A percentile compares a stretch with the other conserved stretches of the same genome.
Evolutionary conservation across 1,140 invertebrate genomes (phyloP).

Genomic region (Zaprionus inermis): DNA sequence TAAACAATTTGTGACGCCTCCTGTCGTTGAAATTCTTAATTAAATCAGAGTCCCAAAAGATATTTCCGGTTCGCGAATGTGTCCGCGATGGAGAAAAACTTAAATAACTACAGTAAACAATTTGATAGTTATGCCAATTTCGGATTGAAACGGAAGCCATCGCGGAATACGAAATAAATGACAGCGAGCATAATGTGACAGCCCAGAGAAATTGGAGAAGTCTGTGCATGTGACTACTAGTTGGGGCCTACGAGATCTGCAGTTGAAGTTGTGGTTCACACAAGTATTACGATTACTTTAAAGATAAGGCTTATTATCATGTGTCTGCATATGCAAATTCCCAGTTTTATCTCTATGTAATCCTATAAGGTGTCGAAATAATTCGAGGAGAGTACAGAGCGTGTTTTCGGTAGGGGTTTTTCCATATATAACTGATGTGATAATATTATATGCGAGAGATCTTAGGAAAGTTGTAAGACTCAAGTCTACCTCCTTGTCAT

Average conservation of each 20-base stretch:
- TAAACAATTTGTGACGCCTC: background rate
- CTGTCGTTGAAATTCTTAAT: background rate
- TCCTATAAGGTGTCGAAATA: no score
- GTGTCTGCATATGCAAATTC: background rate
- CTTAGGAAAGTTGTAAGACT: no score
- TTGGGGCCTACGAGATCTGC: background rate
- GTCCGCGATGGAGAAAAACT: background rate
- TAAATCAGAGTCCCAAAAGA: background rate
- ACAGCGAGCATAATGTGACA: background rate
- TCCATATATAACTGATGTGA: no score
- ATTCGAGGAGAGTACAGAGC: no score
- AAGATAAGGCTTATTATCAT: background rate
- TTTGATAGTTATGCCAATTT: conserved; percentile 1
- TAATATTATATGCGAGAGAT: no score
- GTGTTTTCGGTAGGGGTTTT: no score
- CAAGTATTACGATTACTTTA: conserved; percentile 1
- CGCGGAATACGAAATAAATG: background rate
- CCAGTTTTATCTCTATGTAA: no score
- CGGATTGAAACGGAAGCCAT: background rate
- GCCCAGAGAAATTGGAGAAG: background rate
- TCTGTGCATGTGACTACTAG: background rate
- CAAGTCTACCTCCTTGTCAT: no score
- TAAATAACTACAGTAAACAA: background rate
- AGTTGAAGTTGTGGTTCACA: background rate
- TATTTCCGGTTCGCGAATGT: background rate